Base-by-base conservation (phyloP, 2,888 invertebrate species). In the Crematogaster levior region DNA sequence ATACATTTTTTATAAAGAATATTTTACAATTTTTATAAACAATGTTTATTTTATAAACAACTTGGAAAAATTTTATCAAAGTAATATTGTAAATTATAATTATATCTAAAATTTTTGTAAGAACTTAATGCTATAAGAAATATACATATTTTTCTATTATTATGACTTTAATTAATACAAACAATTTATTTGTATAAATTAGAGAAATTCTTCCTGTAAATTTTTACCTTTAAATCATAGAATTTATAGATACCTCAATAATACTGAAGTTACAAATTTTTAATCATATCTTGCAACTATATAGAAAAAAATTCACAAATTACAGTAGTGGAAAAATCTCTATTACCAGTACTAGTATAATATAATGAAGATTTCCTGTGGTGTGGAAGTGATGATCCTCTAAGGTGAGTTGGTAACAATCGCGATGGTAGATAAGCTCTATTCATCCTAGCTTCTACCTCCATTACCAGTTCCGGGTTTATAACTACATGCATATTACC, bases 381-480 rank as follows among this genome's bases (percentile, higher is more conserved):
- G 84, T 94, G 94, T 82, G 94, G 91, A 89, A 93, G 91, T 81
- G 93, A 85, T 74, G 94, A 89, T 72, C 92, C 92, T 89, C 93
- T 93, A 84, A 94, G 92, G 93, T 91, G 94, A 94, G 92, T 92
- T 88, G 95, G 95, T 92, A 96, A 96, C 92, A 97, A 95, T 68
- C 96, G 96, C 84, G 97, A 96, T 75, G 97, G 97, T 91, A 97
- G 95, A 83, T 94, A 93, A 89, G 92, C 92, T 92, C 95, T 95
- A 94, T 97, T 97, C 98, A 98, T 98, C 93, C 98, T 96, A 91
- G 97, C 97, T 95, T 98, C 98, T 89, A 98, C 98, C 94, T 98
- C 98, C 96, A 97, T 97, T 90, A 98, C 97, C 95, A 98, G 96
- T 94, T 98, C 98, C 88, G 98, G 97, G 94, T 97, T 97, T 95